Percentiles rank a stretch among this genome's conserved stretches.
These are phyloP conservation scores for Geotria australis DNA, from an alignment of 2,797 vertebrate genomes.

Conservation along the genomic window DNA sequence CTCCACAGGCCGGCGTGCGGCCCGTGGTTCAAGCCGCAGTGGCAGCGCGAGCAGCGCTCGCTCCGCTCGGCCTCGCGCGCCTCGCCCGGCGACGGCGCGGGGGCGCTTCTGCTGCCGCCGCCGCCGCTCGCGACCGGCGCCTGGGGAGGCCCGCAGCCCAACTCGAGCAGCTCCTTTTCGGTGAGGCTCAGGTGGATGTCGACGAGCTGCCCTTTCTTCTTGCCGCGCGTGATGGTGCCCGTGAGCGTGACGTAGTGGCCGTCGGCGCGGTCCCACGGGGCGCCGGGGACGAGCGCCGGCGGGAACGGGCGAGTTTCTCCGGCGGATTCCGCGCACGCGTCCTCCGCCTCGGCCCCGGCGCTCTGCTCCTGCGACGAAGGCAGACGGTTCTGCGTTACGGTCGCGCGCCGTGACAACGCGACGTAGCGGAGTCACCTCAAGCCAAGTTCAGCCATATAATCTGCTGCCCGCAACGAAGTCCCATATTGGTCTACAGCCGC, in stretches of 20 bases:
- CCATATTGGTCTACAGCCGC: too few species aligned
- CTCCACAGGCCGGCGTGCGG: slow-evolving; percentile 80
- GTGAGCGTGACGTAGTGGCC: slow-evolving; percentile 85
- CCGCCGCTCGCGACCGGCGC: slow-evolving; percentile 15
- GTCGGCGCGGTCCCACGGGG: slow-evolving; percentile 19
- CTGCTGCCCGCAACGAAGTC: too few species aligned
- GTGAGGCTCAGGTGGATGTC: slow-evolving; percentile 87
- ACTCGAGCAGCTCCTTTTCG: slow-evolving; percentile 55
- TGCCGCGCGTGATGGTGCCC: slow-evolving; percentile 83
- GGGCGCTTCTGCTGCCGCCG: slow-evolving; percentile 3
- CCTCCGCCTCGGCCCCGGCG: too few species aligned
- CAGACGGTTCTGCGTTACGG: too few species aligned
- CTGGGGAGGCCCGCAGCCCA: slow-evolving; percentile 40
- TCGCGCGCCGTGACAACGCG: too few species aligned
- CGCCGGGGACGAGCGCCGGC: too few species aligned
- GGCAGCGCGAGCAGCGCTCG: slow-evolving; percentile 8
- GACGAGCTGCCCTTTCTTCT: slow-evolving; percentile 95
- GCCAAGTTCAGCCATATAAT: too few species aligned
- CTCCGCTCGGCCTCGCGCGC: too few species aligned
- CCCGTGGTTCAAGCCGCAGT: slow-evolving; percentile 34
- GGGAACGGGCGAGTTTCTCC: too few species aligned
- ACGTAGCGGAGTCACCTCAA: too few species aligned
- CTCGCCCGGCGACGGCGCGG: not conserved
- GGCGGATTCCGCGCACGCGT: too few species aligned
- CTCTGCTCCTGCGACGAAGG: too few species aligned